phyloP scores from a whole-genome alignment of 1,140 invertebrate genomes.

The Copidosoma floridanum region DNA sequence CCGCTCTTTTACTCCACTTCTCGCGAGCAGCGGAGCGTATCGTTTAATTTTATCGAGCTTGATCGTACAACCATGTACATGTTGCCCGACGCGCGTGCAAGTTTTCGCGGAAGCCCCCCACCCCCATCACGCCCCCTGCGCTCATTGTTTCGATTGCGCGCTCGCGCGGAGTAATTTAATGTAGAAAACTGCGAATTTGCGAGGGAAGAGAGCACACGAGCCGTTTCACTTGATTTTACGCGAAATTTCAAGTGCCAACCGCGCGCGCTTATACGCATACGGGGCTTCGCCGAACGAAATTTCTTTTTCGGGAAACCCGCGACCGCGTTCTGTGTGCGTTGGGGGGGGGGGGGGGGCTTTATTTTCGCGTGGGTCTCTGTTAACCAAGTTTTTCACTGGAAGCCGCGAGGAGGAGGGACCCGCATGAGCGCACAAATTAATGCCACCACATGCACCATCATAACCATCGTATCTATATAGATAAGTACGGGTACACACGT shows the following conservation, averaged over 20 bases:
- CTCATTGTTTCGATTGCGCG: conserved; percentile 18
- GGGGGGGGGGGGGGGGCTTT: neutral
- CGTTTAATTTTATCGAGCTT: conserved; percentile 20
- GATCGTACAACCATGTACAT: too few species aligned
- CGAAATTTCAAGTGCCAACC: neutral
- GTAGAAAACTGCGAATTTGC: conserved; percentile 12
- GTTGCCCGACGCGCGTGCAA: conserved; percentile 6
- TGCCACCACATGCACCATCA: too few species aligned
- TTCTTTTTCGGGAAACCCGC: neutral
- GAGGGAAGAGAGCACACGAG: neutral
- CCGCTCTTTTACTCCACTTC: too few species aligned
- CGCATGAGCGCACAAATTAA: neutral
- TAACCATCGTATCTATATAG: too few species aligned
- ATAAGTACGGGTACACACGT: too few species aligned
- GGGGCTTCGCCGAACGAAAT: too few species aligned
- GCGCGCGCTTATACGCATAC: too few species aligned
- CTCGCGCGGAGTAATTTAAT: conserved; percentile 13
- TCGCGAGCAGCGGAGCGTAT: conserved; percentile 15
- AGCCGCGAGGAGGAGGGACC: too few species aligned
- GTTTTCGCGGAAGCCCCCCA: conserved; percentile 20
- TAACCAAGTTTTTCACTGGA: neutral
- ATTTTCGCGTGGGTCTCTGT: neutral
- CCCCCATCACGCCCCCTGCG: too few species aligned
- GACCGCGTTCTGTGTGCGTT: neutral
- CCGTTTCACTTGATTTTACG: neutral